Percentiles rank a stretch among this genome's conserved stretches.
phyloP scores from a whole-genome alignment of 1,140 invertebrate species.

The Brachionus asplanchnoidis region DNA sequence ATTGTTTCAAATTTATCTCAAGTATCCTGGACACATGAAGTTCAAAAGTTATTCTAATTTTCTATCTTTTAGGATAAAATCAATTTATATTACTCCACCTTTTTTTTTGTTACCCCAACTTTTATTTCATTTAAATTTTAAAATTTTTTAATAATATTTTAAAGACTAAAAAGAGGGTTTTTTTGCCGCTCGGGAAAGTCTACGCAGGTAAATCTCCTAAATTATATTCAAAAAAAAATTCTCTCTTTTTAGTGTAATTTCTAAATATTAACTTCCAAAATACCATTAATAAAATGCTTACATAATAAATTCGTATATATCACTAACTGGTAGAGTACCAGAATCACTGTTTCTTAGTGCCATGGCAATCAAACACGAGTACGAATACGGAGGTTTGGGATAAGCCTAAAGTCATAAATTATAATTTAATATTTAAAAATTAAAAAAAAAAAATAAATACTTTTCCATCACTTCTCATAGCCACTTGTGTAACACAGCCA shows the following conservation, averaged over 20 bases:
- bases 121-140: no score
- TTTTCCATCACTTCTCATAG: conserved; percentile 35
- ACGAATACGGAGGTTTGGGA: conserved; percentile 93
- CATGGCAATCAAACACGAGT: conserved; percentile 93
- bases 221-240: no score
- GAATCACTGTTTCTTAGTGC: conserved; percentile 89
- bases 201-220: no score
- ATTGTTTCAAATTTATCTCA: not conserved
- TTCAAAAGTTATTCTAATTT: not conserved
- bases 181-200: no score
- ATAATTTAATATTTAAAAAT: conserved; percentile 58
- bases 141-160: no score
- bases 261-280: not conserved
- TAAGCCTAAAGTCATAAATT: conserved; percentile 61
- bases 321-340: conserved; percentile 88
- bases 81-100: no score
- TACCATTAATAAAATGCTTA: conserved; percentile 59
- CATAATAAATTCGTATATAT: conserved; percentile 98
- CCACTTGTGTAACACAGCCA: conserved; percentile 7
- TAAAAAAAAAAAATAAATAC: not conserved
- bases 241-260: no score
- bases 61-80: not conserved
- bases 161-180: no score
- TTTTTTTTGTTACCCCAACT: no score
- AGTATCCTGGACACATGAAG: not conserved